These are phyloP conservation scores for Saxidomus purpurata DNA, from an alignment of 1,140 invertebrate genomes.

Conservation along the genomic window DNA sequence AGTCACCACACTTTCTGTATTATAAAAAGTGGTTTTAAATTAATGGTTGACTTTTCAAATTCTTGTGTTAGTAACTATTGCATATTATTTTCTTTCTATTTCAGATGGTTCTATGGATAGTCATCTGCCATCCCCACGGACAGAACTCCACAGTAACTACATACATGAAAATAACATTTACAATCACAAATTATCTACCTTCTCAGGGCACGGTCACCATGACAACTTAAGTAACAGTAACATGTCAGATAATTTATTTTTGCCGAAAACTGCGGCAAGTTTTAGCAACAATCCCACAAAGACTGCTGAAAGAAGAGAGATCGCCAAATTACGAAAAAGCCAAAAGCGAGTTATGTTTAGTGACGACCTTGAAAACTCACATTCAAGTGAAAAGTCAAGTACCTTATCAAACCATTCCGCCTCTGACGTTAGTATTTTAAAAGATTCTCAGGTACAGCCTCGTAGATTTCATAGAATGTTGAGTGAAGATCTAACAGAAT, in stretches of 20 bases:
- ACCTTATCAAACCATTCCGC: slow-evolving; percentile 14
- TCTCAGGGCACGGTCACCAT: background rate
- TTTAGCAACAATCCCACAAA: slow-evolving; percentile 19
- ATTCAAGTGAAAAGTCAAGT: slow-evolving; percentile 53
- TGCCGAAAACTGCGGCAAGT: slow-evolving; percentile 9
- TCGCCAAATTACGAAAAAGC: slow-evolving; percentile 40
- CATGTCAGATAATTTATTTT: background rate
- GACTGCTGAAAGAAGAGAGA: slow-evolving; percentile 57
- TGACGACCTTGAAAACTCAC: slow-evolving; percentile 65
- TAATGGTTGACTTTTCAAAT: no score
- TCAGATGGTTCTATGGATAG: background rate
- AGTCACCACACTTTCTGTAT: no score
- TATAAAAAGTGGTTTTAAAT: no score
- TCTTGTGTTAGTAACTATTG: no score
- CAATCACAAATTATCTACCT: slow-evolving; percentile 4
- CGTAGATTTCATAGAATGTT: slow-evolving; percentile 30
- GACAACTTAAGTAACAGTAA: background rate
- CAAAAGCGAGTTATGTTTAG: slow-evolving; percentile 63
- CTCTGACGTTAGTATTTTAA: slow-evolving; percentile 11
- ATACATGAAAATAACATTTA: background rate
- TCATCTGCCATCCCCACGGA: background rate
- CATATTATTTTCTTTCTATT: no score
- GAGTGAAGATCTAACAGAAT: slow-evolving; percentile 15
- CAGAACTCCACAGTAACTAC: background rate
- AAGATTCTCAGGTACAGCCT: background rate